Conservation (phyloP, 2,113 vertebrate genomes). For the Salvator merianae region DNA sequence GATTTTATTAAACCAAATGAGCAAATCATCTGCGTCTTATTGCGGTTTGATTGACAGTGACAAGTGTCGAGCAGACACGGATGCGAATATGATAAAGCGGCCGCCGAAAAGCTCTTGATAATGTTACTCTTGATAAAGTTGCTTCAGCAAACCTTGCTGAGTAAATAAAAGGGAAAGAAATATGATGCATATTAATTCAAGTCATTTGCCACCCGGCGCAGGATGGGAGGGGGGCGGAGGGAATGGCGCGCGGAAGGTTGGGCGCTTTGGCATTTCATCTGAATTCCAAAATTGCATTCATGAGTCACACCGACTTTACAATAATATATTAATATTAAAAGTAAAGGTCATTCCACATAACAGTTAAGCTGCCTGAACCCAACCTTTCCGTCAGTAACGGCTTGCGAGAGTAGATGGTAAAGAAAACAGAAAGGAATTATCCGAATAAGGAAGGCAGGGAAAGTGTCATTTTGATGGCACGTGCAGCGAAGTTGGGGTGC, state of each 20-base stretch:
- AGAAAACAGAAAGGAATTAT: constrained; percentile 73
- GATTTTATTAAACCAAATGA: constrained; percentile 99
- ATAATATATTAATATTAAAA: constrained; percentile 98
- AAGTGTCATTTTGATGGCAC: constrained; percentile 29
- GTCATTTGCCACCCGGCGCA: constrained; percentile 73
- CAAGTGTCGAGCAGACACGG: constrained; percentile 89
- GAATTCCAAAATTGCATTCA: constrained; percentile 91
- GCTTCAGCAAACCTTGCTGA: constrained; percentile 85
- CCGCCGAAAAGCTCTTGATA: constrained; percentile 94
- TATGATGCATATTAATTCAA: constrained; percentile 92
- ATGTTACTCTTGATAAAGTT: constrained; percentile 98
- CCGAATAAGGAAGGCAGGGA: constrained; percentile 54
- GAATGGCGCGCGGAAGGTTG: constrained; percentile 71
- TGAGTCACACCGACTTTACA: constrained; percentile 89
- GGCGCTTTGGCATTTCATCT: constrained; percentile 88
- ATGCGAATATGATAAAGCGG: constrained; percentile 93
- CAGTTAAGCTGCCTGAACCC: constrained; percentile 94
- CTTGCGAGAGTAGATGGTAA: constrained; percentile 51
- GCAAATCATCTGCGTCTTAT: constrained; percentile 98
- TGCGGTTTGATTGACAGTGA: constrained; percentile 99
- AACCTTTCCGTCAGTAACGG: constrained; percentile 90
- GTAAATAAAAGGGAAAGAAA: constrained; percentile 83
- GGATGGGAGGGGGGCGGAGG: constrained; percentile 42
- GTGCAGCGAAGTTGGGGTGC: neutral
- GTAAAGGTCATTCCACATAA: constrained; percentile 93